Evolutionary conservation across 2,113 vertebrate species (phyloP).

Genomic region (Labrus mixtus): DNA sequence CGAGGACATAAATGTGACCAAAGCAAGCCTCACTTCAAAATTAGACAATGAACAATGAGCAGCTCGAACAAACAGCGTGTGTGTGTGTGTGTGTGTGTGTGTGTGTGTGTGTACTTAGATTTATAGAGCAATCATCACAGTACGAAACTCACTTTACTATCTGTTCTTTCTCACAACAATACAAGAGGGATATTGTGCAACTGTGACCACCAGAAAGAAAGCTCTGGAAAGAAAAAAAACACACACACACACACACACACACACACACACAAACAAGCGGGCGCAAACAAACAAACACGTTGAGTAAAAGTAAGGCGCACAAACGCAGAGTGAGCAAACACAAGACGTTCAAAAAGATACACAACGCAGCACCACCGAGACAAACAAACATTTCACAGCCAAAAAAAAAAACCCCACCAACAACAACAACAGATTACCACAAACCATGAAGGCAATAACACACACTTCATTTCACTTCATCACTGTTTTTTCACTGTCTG

Average conservation of each 20-base stretch:
- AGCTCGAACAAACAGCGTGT: slow-evolving; percentile 10
- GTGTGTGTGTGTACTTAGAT: slow-evolving; percentile 51
- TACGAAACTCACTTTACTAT: slow-evolving; percentile 70
- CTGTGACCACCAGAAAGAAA: slow-evolving; percentile 69
- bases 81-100: slow-evolving; percentile 13
- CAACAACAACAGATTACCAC: slow-evolving; percentile 18
- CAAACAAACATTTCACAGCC: neutral
- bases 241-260: neutral
- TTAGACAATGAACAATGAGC: slow-evolving; percentile 76
- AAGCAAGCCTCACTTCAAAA: neutral
- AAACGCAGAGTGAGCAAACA: neutral
- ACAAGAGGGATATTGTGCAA: slow-evolving; percentile 70
- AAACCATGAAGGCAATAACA: slow-evolving; percentile 38
- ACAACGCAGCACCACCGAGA: neutral
- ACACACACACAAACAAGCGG: slow-evolving; percentile 6
- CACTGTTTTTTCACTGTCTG: slow-evolving; percentile 57
- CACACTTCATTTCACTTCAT: slow-evolving; percentile 63
- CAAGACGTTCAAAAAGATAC: neutral
- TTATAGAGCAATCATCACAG: slow-evolving; percentile 82
- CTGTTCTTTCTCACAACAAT: slow-evolving; percentile 60
- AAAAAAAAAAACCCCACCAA: neutral
- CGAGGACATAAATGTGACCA: slow-evolving; percentile 2
- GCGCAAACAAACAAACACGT: neutral
- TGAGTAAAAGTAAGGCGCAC: neutral
- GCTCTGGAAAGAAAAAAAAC: slow-evolving; percentile 9